Conservation (phyloP, 2,113 vertebrate genomes). For the Speoplatyrhinus poulsoni region DNA sequence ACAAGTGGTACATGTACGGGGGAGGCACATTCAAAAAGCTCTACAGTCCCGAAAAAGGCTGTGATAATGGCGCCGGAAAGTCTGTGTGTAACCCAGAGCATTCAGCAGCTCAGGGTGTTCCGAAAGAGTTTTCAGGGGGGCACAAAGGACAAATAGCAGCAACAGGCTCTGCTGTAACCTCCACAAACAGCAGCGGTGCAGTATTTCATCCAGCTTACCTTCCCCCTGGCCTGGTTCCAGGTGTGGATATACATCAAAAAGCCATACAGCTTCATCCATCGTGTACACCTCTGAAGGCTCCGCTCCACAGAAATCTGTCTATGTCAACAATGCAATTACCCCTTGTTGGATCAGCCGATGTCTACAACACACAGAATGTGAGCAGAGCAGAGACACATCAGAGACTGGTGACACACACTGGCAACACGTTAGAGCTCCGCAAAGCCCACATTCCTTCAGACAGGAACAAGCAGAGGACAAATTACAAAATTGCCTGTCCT, state of each 20-base stretch:
- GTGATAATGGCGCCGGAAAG: slow-evolving; percentile 59
- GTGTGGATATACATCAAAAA: slow-evolving; percentile 33
- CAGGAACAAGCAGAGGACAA: slow-evolving; percentile 87
- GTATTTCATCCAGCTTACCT: slow-evolving; percentile 24
- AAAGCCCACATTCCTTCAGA: slow-evolving; percentile 77
- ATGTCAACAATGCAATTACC: slow-evolving; percentile 48
- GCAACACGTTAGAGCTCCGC: slow-evolving; percentile 26
- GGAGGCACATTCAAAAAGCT: slow-evolving; percentile 90
- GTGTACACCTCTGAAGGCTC: slow-evolving; percentile 43
- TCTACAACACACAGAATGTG: slow-evolving; percentile 20
- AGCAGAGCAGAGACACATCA: slow-evolving; percentile 30
- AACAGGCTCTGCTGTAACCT: slow-evolving; percentile 2
- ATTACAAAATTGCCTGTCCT: slow-evolving; percentile 43
- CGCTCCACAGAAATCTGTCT: slow-evolving; percentile 50
- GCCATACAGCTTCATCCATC: slow-evolving; percentile 29
- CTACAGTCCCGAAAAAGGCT: slow-evolving; percentile 79
- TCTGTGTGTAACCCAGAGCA: slow-evolving; percentile 41
- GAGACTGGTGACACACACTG: slow-evolving; percentile 27
- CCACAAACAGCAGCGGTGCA: slow-evolving; percentile 19
- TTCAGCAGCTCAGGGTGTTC: slow-evolving; percentile 47
- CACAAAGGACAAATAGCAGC: slow-evolving; percentile 31
- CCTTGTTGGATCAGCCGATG: slow-evolving; percentile 21
- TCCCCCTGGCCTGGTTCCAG: slow-evolving; percentile 22
- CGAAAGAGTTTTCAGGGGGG: slow-evolving; percentile 22
- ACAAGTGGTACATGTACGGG: slow-evolving; percentile 95